These are phyloP conservation scores for Lycopodina hypogea DNA, from an alignment of 37 sponge, comb jelly and placozoan genomes.

Conservation along the genomic window DNA sequence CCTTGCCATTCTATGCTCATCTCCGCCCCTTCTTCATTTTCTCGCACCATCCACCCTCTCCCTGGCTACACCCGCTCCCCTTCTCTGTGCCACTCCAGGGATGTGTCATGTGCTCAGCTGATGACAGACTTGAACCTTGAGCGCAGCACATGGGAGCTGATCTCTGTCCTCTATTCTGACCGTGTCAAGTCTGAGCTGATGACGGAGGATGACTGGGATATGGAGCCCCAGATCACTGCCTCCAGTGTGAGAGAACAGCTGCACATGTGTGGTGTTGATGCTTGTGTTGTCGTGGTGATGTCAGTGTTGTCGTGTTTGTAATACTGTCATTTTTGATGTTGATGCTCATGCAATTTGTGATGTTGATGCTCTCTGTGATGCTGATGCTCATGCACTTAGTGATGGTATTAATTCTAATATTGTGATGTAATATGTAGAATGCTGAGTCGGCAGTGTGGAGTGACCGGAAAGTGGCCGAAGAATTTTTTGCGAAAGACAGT, in stretches of 20 bases:
- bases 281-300: too few species aligned
- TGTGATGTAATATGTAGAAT: background rate
- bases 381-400: background rate
- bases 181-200: constrained; percentile 12
- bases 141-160: constrained; percentile 60
- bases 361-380: too few species aligned
- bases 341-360: background rate
- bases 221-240: constrained; percentile 7
- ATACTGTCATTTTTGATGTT: background rate
- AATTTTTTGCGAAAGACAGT: constrained; percentile 42
- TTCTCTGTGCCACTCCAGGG: constrained; percentile 17
- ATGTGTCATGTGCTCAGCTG: background rate
- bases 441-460: constrained; percentile 21
- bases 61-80: background rate
- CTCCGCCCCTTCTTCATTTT: background rate
- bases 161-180: constrained; percentile 36
- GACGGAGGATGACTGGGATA: constrained; percentile 5
- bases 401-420: background rate
- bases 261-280: too few species aligned
- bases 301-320: background rate
- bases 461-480: constrained; percentile 40
- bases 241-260: background rate
- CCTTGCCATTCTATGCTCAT: background rate
- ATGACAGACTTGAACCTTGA: constrained; percentile 47
- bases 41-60: background rate